Conservation (phyloP, 1,140 invertebrate genomes). For the Drosophila setifemur region DNA sequence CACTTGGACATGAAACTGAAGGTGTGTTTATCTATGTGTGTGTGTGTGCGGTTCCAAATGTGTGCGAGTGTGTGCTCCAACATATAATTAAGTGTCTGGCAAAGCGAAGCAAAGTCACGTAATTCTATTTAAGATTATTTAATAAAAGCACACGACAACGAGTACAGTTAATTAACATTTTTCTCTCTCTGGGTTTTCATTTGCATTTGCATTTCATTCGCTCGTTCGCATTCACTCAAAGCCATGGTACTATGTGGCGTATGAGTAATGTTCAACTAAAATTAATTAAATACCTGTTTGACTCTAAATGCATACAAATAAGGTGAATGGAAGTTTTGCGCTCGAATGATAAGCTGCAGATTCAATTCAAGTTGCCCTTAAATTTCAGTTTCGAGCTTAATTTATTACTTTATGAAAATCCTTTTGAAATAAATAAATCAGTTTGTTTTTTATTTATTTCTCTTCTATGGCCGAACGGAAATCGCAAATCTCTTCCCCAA, state of each 20-base stretch:
- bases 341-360: too few relatives aligned
- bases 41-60: slow-evolving; percentile 3
- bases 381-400: too few relatives aligned
- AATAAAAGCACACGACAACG: slow-evolving; percentile 56
- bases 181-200: slow-evolving; percentile 27
- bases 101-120: slow-evolving; percentile 65
- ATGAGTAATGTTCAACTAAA: slow-evolving; percentile 36
- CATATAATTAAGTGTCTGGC: slow-evolving; percentile 62
- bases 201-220: slow-evolving; percentile 22
- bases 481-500: slow-evolving; percentile 17
- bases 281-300: not conserved
- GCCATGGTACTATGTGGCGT: slow-evolving; percentile 27
- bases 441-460: not conserved
- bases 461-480: slow-evolving; percentile 26
- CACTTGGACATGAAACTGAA: slow-evolving; percentile 25
- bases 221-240: slow-evolving; percentile 3
- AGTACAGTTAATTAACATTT: slow-evolving; percentile 66
- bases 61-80: not conserved
- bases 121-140: slow-evolving; percentile 73
- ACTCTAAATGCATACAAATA: not conserved
- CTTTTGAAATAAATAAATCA: not conserved
- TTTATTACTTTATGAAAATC: too few relatives aligned
- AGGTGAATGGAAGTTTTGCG: not conserved
- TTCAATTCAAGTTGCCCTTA: too few relatives aligned
- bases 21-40: slow-evolving; percentile 43